A percentile compares a stretch with the other conserved stretches of the same genome.
These are phyloP conservation scores for Rhabdophis nuchalis DNA, from an alignment of 2,797 vertebrate genomes.

Conservation along the genomic window DNA sequence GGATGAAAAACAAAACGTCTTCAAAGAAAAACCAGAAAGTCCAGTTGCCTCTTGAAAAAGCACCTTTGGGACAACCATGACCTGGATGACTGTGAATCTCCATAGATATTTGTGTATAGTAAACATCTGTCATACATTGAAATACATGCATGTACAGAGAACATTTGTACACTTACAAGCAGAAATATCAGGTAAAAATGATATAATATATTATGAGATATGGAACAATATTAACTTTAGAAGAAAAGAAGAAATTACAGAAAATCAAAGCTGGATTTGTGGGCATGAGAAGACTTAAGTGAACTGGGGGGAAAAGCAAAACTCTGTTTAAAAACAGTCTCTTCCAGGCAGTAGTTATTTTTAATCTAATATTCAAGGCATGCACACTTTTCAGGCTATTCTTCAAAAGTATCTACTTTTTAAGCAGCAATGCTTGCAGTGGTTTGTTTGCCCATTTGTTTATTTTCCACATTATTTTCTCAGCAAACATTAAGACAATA, in stretches of 20 bases:
- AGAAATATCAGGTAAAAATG: neutral
- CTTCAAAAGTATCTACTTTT: neutral
- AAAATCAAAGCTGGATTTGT: neutral
- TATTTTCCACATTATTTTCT: neutral
- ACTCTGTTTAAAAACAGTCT: neutral
- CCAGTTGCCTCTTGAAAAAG: neutral
- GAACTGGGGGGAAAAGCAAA: neutral
- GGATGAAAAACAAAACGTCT: neutral
- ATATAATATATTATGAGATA: neutral
- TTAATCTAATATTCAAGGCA: neutral
- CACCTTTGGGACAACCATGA: neutral
- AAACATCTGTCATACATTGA: neutral
- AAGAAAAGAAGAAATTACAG: neutral
- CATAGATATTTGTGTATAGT: neutral
- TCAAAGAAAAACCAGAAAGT: neutral
- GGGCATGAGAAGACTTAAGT: neutral
- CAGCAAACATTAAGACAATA: neutral
- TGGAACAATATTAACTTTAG: neutral
- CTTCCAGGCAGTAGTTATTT: neutral
- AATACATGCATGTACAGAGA: neutral
- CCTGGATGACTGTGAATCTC: neutral
- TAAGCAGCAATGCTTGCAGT: neutral
- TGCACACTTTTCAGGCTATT: neutral
- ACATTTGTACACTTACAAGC: neutral
- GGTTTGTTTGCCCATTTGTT: neutral